Base-by-base conservation (phyloP, 2,797 vertebrate genomes). In the Melanotaenia parkinsoni region DNA sequence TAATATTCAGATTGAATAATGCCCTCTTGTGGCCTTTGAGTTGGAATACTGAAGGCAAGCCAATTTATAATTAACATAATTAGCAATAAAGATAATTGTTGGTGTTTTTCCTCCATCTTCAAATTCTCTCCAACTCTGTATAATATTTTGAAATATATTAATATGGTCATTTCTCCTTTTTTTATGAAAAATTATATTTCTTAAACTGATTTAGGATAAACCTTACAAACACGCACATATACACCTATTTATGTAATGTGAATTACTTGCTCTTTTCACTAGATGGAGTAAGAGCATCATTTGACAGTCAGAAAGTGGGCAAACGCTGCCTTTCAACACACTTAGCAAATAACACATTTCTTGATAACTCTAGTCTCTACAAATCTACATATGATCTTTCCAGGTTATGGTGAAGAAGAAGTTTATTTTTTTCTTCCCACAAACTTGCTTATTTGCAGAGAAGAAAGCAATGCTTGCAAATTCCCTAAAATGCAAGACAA, bases 261-360 rank as follows among this genome's bases (percentile, higher is more conserved):
- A 85, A 51, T 74, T 87, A 51, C 86, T 78, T 53, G 7, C 22
- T 81, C 74, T 59, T 45, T 63, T 88, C 94, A 92, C 93, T 91
- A 94, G 94, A 92, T 94, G 94, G 91, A 63, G 90, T 87, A 74
- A 91, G 83, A 83, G 82, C 81, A 84, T 92, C 78, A 91, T 72
- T 88, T 78, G 79, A 86, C 28, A 33, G 58, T 38, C 28, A 58
- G 61, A 72, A 78, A 18, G 10, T 7, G 71, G 45, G 16, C 50
- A 38, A 50, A 38, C 3, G 4, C 58, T 20, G 32, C 33, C 63
- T 24, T 51, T 0, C 50, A 33, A 43, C 45, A 67, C 35, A 30
- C 30, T 80, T 47, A 67, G 53, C 65, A 65, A 69, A 72, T 12
- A 50, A 24, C 11, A 24, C 63, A 63, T 68, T 70, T 80, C 33